A percentile compares a stretch with the other conserved stretches of the same genome.
Conservation (phyloP, 2,888 invertebrate genomes). For the Sceliomorpha sp. region DNA sequence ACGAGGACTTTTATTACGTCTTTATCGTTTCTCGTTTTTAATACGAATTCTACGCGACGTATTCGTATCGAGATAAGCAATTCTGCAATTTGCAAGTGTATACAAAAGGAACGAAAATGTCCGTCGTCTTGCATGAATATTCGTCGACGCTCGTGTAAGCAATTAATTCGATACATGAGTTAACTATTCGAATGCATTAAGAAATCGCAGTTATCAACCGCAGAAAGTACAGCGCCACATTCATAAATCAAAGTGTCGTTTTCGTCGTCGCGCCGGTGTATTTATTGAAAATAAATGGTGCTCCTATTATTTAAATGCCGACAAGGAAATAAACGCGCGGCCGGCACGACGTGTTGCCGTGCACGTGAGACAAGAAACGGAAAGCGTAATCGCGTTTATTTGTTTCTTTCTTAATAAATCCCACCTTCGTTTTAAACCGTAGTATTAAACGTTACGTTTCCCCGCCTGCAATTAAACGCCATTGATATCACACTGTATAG, state of each 20-base stretch:
- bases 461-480: no score
- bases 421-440: no score
- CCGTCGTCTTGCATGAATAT: slow-evolving; percentile 17
- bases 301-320: slow-evolving; percentile 34
- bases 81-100: slow-evolving; percentile 9
- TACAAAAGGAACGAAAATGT: slow-evolving; percentile 7
- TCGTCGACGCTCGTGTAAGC: slow-evolving; percentile 32
- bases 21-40: no score
- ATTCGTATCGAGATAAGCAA: slow-evolving; percentile 18
- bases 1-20: no score
- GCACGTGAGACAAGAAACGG: slow-evolving; percentile 2
- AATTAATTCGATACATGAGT: slow-evolving; percentile 42
- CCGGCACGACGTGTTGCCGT: no score
- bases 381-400: slow-evolving; percentile 6
- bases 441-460: no score
- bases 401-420: no score
- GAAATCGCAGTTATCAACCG: slow-evolving; percentile 31
- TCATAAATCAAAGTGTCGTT: slow-evolving; percentile 58
- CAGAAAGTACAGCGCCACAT: slow-evolving; percentile 26
- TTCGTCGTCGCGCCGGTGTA: slow-evolving; percentile 40
- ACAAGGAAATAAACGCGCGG: slow-evolving; percentile 9
- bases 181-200: slow-evolving; percentile 23
- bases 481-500: no score
- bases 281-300: slow-evolving; percentile 47
- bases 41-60: no score